phyloP scores from a whole-genome alignment of 1,140 invertebrate species.

The Wiebesia pumilae region DNA sequence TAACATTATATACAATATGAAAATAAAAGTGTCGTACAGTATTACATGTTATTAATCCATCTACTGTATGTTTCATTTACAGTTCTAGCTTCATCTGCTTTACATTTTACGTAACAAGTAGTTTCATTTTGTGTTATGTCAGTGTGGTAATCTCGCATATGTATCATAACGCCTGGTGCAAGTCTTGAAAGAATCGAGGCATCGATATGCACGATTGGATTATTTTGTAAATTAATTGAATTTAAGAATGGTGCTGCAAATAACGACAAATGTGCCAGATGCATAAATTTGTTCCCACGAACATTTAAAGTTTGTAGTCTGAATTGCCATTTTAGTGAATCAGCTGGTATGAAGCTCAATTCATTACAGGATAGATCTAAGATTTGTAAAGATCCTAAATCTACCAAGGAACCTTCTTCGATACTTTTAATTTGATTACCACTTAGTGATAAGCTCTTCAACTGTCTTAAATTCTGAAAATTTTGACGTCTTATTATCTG shows the following conservation, averaged over 20 bases:
- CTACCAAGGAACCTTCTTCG: conserved; percentile 58
- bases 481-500: conserved; percentile 36
- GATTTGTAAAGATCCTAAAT: conserved; percentile 56
- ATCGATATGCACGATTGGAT: conserved; percentile 57
- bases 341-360: conserved; percentile 58
- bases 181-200: conserved; percentile 56
- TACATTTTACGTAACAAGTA: conserved; percentile 60
- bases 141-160: conserved; percentile 57
- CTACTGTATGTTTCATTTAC: conserved; percentile 40
- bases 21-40: neutral
- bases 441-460: conserved; percentile 61
- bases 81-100: neutral
- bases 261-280: conserved; percentile 61
- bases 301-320: conserved; percentile 61
- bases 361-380: conserved; percentile 67
- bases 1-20: neutral
- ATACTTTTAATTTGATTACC: conserved; percentile 62
- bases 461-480: conserved; percentile 53
- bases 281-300: conserved; percentile 62
- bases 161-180: conserved; percentile 57
- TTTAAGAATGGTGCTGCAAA: conserved; percentile 53
- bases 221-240: conserved; percentile 59
- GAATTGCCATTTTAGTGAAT: conserved; percentile 59
- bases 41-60: conserved; percentile 47
- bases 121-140: neutral